Evolutionary conservation across 2,113 vertebrate genomes (phyloP).

Genomic region (Edolisoma coerulescens): DNA sequence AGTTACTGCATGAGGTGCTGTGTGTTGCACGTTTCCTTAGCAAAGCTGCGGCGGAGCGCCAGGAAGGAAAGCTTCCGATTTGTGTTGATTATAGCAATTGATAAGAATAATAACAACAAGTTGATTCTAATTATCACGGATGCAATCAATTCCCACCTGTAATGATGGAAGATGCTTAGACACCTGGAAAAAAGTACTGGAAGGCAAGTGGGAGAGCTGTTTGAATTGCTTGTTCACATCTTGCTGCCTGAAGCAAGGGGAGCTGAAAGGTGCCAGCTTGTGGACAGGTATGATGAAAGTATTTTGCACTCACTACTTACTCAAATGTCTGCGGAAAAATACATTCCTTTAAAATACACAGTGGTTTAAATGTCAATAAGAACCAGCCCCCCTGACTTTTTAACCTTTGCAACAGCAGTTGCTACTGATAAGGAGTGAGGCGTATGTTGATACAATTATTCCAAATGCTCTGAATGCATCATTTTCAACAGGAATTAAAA

Average conservation of each 20-base stretch:
- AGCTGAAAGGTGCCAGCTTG: not conserved
- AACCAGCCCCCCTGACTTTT: not conserved
- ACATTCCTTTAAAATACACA: not conserved
- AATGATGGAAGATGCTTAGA: not conserved
- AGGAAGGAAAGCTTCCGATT: conserved; percentile 36
- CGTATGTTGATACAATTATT: not conserved
- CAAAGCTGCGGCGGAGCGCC: not conserved
- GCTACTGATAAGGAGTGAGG: not conserved
- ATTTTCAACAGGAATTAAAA: not conserved
- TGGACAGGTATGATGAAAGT: not conserved
- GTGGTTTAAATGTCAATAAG: not conserved
- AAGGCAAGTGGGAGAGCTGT: not conserved
- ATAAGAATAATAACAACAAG: conserved; percentile 2
- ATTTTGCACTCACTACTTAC: not conserved
- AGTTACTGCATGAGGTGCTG: not conserved
- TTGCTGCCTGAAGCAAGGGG: not conserved
- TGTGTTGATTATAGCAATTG: conserved; percentile 24
- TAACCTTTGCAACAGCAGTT: not conserved
- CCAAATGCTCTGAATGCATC: not conserved
- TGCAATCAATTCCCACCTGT: conserved; percentile 9
- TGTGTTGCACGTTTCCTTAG: not conserved
- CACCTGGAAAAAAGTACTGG: not conserved
- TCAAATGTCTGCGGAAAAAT: not conserved
- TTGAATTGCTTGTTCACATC: not conserved
- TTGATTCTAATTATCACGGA: conserved; percentile 29